Conservation (phyloP, 1,140 invertebrate genomes). For the Propsilocerus akamusi region DNA sequence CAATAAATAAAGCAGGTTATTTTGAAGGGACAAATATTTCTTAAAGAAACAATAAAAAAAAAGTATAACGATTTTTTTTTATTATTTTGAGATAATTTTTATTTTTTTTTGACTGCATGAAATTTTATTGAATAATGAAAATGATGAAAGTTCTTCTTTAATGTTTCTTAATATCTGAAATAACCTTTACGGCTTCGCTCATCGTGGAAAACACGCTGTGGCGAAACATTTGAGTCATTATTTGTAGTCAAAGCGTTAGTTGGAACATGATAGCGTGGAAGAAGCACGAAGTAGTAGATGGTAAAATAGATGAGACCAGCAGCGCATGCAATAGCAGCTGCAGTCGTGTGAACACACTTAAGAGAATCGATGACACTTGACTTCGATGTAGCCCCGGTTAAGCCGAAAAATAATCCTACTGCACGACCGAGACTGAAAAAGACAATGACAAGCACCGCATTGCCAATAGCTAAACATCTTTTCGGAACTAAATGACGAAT, state of each 20-base stretch:
- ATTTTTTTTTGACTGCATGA: too few relatives aligned
- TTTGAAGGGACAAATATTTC: too few relatives aligned
- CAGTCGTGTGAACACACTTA: constrained; percentile 4
- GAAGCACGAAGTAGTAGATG: constrained; percentile 48
- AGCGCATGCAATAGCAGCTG: neutral
- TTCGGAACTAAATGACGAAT: constrained; percentile 60
- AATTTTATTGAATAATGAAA: too few relatives aligned
- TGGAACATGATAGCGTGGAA: constrained; percentile 32
- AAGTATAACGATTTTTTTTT: too few relatives aligned
- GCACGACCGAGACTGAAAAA: constrained; percentile 53
- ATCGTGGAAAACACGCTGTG: constrained; percentile 57
- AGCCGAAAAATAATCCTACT: constrained; percentile 14
- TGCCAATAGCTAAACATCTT: constrained; percentile 60
- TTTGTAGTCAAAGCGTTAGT: neutral
- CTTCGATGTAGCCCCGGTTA: neutral
- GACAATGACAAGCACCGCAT: constrained; percentile 60
- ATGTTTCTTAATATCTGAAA: constrained; percentile 51
- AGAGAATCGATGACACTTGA: neutral
- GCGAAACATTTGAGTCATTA: constrained; percentile 36
- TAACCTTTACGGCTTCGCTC: constrained; percentile 54
- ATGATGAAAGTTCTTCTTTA: too few relatives aligned
- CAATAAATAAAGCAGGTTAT: too few relatives aligned
- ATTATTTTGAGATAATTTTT: too few relatives aligned
- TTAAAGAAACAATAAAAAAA: too few relatives aligned
- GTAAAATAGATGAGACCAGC: constrained; percentile 37